A percentile compares a stretch with the other conserved stretches of the same genome.
Conservation (phyloP, 1,140 invertebrate genomes). For the Dolichoris vasculosae region DNA sequence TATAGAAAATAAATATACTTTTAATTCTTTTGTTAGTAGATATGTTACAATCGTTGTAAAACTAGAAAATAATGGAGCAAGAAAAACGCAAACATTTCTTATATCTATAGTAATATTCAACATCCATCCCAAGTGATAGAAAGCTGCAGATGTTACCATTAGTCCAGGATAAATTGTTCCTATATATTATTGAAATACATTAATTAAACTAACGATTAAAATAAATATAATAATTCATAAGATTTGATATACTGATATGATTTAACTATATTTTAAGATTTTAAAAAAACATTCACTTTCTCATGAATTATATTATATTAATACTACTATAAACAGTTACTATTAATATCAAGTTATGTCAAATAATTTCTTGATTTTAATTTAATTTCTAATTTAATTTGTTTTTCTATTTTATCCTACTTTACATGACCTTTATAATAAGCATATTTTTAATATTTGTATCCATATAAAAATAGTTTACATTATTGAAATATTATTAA, state of each 20-base stretch:
- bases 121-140: slow-evolving; percentile 92
- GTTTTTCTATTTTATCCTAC: too few species aligned
- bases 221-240: background rate
- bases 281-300: too few species aligned
- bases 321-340: background rate
- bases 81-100: slow-evolving; percentile 97
- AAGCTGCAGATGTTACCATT: slow-evolving; percentile 96
- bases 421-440: too few species aligned
- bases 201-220: too few species aligned
- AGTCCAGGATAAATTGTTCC: slow-evolving; percentile 96
- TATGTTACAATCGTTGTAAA: slow-evolving; percentile 97
- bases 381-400: too few species aligned
- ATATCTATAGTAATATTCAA: slow-evolving; percentile 97
- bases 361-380: too few species aligned
- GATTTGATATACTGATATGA: too few species aligned
- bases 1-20: slow-evolving; percentile 74
- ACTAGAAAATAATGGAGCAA: slow-evolving; percentile 97
- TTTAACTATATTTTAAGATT: too few species aligned
- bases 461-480: background rate
- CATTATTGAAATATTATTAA: background rate
- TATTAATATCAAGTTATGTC: too few species aligned
- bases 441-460: background rate
- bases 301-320: background rate
- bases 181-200: slow-evolving; percentile 39
- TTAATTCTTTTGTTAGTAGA: slow-evolving; percentile 95